A percentile compares a stretch with the other conserved stretches of the same genome.
Evolutionary conservation across 37 sponge, comb jelly and placozoan genomes (phyloP).

Genomic region (Cladorhizidae sp.): DNA sequence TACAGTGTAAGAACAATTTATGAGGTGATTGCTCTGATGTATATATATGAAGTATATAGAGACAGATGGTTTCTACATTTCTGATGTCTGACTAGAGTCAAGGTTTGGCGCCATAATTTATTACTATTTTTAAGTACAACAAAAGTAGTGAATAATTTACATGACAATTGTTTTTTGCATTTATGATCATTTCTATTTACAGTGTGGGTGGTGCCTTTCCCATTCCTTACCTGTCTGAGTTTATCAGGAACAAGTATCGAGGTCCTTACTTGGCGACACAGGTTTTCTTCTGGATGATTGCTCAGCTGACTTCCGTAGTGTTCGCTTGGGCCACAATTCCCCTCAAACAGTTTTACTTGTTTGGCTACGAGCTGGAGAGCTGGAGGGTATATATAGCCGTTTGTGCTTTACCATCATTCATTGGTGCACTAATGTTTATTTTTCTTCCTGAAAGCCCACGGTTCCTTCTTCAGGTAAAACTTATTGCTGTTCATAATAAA

Average conservation of each 20-base stretch:
- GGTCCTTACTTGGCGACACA: conserved; percentile 56
- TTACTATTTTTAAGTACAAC: too few species aligned
- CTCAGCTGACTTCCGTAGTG: conserved; percentile 41
- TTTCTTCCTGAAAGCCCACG: conserved; percentile 81
- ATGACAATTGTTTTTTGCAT: too few species aligned
- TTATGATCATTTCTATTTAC: too few species aligned
- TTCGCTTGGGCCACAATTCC: conserved; percentile 77
- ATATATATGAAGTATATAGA: too few species aligned
- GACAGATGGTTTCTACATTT: too few species aligned
- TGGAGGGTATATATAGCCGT: conserved; percentile 70
- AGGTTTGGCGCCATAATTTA: too few species aligned
- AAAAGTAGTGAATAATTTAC: too few species aligned
- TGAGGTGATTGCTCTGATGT: too few species aligned
- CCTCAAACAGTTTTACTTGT: not conserved
- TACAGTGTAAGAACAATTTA: too few species aligned
- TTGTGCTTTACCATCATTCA: conserved; percentile 61
- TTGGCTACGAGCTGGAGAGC: conserved; percentile 26
- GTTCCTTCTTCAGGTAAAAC: conserved; percentile 52
- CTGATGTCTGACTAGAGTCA: too few species aligned
- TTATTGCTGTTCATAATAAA: too few species aligned
- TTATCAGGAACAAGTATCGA: conserved; percentile 59
- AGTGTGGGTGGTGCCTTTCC: conserved; percentile 83
- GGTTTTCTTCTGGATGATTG: conserved; percentile 62
- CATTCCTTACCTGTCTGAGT: conserved; percentile 67
- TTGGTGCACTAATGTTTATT: conserved; percentile 51